Evolutionary conservation across 2,113 vertebrate genomes (phyloP).

Genomic region (Riparia riparia): DNA sequence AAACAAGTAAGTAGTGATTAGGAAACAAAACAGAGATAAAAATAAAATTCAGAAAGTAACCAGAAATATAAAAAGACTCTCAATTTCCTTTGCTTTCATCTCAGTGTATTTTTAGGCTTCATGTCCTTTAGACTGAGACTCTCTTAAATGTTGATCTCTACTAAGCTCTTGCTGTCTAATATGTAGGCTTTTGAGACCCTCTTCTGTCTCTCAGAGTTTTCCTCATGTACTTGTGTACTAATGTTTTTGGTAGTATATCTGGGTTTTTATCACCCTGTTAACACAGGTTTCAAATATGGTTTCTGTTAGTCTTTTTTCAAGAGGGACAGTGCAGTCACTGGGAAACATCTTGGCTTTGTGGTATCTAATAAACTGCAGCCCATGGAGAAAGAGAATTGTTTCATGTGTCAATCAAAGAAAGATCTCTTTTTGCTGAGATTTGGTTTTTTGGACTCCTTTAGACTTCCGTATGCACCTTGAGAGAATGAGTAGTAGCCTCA

Average conservation of each 20-base stretch:
- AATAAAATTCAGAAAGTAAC: background rate
- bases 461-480: background rate
- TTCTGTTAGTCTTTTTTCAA: background rate
- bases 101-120: background rate
- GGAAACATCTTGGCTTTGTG: background rate
- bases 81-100: background rate
- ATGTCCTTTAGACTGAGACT: background rate
- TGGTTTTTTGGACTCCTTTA: background rate
- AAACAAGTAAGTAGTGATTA: slow-evolving; percentile 1
- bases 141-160: background rate
- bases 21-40: background rate
- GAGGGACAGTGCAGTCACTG: background rate
- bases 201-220: background rate
- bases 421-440: background rate
- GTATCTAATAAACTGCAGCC: background rate
- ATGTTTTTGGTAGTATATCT: background rate
- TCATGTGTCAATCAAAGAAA: background rate
- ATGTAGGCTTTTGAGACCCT: background rate
- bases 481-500: background rate
- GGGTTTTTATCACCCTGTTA: background rate
- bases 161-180: background rate
- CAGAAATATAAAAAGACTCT: background rate
- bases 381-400: background rate
- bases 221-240: background rate
- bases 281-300: background rate